Base-by-base conservation (phyloP, 2,113 vertebrate genomes). In the Alligator mississippiensis region DNA sequence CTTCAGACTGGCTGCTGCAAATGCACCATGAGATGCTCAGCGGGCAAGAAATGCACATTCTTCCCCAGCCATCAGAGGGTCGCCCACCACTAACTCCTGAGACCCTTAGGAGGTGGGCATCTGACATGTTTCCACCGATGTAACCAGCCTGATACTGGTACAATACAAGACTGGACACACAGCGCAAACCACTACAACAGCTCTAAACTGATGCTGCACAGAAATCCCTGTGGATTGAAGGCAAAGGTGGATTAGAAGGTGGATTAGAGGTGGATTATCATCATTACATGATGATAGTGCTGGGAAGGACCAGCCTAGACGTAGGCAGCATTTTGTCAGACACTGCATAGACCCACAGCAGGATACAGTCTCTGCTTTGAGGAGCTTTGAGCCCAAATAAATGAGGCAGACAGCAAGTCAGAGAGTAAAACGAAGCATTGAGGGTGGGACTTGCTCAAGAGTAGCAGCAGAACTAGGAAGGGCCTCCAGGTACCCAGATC, bases 401-500 rank as follows among this genome's bases (percentile, higher is more conserved):
- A n/a, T 58, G 58, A 30, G 34, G n/a, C 34, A 30, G 54, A 6
- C 7, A 54, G 54, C 15, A 61, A 72, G 4, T 85, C 60, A n/a
- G 59, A 63, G 68, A 54, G n/a, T 55, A 59, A 59, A 19, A 28
- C 3, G 55, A 58, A 77, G n/a, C 76, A 34, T 17, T 59, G 28
- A 57, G n/a, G 30, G 80, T 47, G 55, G 0, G 0, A 17, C 58
- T 76, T 38, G 15, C 22, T 24, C 19, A 79, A 76, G 38, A n/a
- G 34, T 30, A 85, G n/a, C 0, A 1, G 30, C 21, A 63, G 47
- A 59, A 91, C 5, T 0, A 0, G 34, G 47, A 47, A 57, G 4
- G 11, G 9, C 10, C 21, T 47, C n/a, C n/a, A 0, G 0, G 6
- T 14, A 0, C 1, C 15, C 70, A 60, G 1, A 2, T 0, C 87